A percentile compares a stretch with the other conserved stretches of the same genome.
Conservation (phyloP, 2,113 vertebrate genomes). For the Regulus satrapa region DNA sequence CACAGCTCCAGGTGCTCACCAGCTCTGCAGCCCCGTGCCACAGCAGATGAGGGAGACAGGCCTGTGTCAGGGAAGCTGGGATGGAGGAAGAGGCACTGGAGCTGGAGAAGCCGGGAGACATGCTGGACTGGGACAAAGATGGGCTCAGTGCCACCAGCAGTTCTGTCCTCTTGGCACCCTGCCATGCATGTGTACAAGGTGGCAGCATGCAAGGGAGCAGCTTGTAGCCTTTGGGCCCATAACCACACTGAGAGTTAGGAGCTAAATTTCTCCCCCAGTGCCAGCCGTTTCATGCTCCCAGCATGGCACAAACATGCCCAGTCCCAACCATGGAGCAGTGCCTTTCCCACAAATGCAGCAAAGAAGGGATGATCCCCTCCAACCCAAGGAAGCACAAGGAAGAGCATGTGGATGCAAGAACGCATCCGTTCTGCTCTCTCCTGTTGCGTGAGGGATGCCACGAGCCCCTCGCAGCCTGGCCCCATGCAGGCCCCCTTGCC, state of each 20-base stretch:
- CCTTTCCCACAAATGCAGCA: accelerated
- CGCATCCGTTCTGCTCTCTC: neutral
- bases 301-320: neutral
- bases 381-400: neutral
- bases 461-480: accelerated
- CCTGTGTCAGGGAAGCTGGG: neutral
- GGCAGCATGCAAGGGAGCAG: neutral
- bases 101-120: neutral
- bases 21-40: accelerated
- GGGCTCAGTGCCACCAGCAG: neutral
- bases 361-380: neutral
- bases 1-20: neutral
- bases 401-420: neutral
- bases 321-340: accelerated
- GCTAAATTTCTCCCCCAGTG: neutral
- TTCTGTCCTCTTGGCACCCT: neutral
- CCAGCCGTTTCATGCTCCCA: neutral
- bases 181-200: neutral
- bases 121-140: neutral
- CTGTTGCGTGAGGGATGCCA: accelerated
- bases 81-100: neutral
- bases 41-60: neutral
- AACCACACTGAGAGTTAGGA: neutral
- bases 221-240: neutral
- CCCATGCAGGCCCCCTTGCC: neutral